Conservation (phyloP, 2,888 invertebrate genomes). For the Euphydryas editha region DNA sequence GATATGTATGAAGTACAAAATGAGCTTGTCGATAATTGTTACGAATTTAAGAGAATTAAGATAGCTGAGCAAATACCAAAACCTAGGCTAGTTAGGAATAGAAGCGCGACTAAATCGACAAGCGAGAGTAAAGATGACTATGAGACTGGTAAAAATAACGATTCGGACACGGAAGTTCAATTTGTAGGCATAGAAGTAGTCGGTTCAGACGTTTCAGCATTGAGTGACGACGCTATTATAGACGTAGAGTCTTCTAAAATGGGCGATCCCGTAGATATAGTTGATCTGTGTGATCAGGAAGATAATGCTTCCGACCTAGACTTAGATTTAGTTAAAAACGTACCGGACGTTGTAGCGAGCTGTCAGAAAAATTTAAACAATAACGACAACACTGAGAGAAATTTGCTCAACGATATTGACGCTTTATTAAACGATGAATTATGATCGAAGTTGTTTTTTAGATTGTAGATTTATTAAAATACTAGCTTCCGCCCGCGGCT, state of each 20-base stretch:
- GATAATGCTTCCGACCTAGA: constrained; percentile 59
- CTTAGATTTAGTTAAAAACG: constrained; percentile 63
- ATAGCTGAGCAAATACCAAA: constrained; percentile 61
- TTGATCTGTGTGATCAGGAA: constrained; percentile 69
- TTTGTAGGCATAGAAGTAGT: constrained; percentile 64
- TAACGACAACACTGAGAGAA: constrained; percentile 52
- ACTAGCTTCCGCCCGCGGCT: no score
- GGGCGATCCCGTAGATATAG: constrained; percentile 63
- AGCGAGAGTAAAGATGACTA: constrained; percentile 53
- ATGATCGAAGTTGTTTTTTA: constrained; percentile 52
- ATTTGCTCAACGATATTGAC: constrained; percentile 62
- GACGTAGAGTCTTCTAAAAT: constrained; percentile 61
- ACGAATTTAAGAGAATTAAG: constrained; percentile 74
- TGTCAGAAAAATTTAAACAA: constrained; percentile 59
- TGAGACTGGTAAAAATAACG: constrained; percentile 56
- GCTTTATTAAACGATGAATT: constrained; percentile 62
- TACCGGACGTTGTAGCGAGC: constrained; percentile 77
- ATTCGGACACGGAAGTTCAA: constrained; percentile 75
- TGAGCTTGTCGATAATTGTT: constrained; percentile 71
- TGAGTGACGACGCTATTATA: constrained; percentile 63
- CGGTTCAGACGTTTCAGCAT: constrained; percentile 53
- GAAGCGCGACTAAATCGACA: constrained; percentile 43
- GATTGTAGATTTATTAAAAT: constrained; percentile 14
- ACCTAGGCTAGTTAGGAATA: constrained; percentile 70
- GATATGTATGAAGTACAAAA: constrained; percentile 66